Evolutionary conservation across 1,140 invertebrate species (phyloP), one percentile per base, ranked within the genome.

Genomic region (Dendrolimus punctatus): DNA sequence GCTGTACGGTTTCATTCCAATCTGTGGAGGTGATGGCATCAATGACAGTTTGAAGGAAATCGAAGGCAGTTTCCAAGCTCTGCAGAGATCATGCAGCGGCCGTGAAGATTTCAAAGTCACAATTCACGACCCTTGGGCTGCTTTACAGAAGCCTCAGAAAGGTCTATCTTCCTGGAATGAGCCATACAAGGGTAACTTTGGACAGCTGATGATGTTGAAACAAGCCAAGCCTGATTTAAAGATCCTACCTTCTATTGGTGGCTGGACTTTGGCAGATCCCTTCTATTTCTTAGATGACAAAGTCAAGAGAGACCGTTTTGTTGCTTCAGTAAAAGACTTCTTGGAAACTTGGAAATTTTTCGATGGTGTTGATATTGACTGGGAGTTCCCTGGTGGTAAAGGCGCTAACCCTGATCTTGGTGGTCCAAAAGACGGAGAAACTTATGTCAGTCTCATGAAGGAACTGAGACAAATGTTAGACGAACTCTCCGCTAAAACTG

Each of bases 1-100:
- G 40, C 56, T 86, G 8, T 86, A 86, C 55, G 82, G 82, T 52
- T 86, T 86, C 51, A 84, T 86, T 36, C 82, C 82, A 52, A 86
- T 86, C 46, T 86, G 82, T 45, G 82, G 82, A 8, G 82, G 82
- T 49, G 82, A 86, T 51, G 80, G 83, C 39, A 86, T 86, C 55
- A 86, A 86, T 46, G 83, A 86, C 71, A 86, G 83, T 66, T 79
- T 86, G 54, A 86, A 86, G 42, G 80, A 86, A 64, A 86, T 86
- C n/a, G 83, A 86, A 61, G 78, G 78, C 49, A 86, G 83, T 71
- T 86, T 86, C 64, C 80, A 80, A 68, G 80, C 80, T 39, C 60
- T 86, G 5, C 83, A 86, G 50, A 60, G 80, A 5, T 86, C 83
- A 6, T 86, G 83, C 64, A 81, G 77, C 8, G 83, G 83, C 10